Base-by-base conservation (phyloP, 1,140 invertebrate species). In the Liolophura sinensis region DNA sequence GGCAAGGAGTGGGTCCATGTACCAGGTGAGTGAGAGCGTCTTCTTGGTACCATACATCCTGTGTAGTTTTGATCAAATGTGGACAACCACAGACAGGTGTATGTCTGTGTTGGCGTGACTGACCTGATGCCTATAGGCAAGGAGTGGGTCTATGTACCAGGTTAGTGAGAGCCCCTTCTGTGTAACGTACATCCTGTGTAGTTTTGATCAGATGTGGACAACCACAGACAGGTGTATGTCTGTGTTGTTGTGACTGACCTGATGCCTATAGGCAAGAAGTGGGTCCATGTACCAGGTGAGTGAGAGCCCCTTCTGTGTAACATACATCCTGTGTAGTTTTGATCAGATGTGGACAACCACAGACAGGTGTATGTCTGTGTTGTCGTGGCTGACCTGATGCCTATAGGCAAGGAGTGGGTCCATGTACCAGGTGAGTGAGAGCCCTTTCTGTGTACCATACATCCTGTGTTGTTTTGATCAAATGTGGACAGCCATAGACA, bases 1-100 rank as follows among this genome's bases (percentile, higher is more conserved):
- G 88, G 88, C 16, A 80, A 80, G 50, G 78, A 81, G 18, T 89
- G 88, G 88, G 79, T 86, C 31, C 77, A 83, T 67, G 85, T 89
- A 1, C 78, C 85, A 68, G 82, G 82, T 82, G 71, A 62, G 48
- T 16, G 12, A 46, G 31, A 12, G 50, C 24, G 11, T 51, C 48
- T 50, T 59, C 12, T 22, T 55, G 47, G 48, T 46, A 18, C 16
- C 27, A 61, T 25, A 9, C 22, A 27, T 50, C 25, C n/a, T 22
- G 18, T n/a, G n/a, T 20, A 9, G 16, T 65, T 65, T 66, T 62
- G 11, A 50, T 61, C 54, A 83, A 81, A 80, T 84, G 11, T 89
- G 88, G 88, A 89, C 76, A 85, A 84, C 51, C 78, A 82, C 25
- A 75, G 79, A 46, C 83, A 85, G 68, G 82, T 87, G 7, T 89